Base-by-base conservation (phyloP, 2,113 vertebrate species). In the Leuciscus idus region DNA sequence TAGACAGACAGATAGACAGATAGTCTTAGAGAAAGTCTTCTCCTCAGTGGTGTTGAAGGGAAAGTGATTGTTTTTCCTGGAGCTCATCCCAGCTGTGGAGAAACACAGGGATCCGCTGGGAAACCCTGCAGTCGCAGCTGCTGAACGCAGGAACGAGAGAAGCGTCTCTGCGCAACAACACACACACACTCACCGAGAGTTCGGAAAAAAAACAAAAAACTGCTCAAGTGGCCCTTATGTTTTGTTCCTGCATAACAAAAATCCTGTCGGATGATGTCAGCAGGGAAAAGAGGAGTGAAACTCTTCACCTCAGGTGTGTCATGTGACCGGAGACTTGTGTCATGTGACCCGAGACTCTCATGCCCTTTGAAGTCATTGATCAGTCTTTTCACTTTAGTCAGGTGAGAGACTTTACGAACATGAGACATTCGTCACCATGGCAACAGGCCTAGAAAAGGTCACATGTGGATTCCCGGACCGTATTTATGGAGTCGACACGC, bases 341-440 rank as follows among this genome's bases (percentile, higher is more conserved):
- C 50, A 52, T 52, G 50, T 52, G 50, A 52, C 50, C 15, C 13
- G 15, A 43, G 50, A 33, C 17, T 7, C 8, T 0, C 48, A 12
- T 50, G 6, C 7, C 19, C 30, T 78, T 13, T 79, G 55, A 17
- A 39, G 77, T 11, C n/a, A 77, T 4, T 55, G 46, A 77, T 10
- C 2, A 33, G 13, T 76, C 52, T 10, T 21, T 6, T 57, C 55
- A 57, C 55, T 23, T 79, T 12, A 43, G 36, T 28, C 79, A 66
- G 43, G 17, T 66, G 61, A 64, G 36, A 64, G 23, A 48, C 64
- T n/a, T 19, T 23, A 57, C 19, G 19, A 57, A 78, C 17, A 55
- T 17, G 6, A 55, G 59, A n/a, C 10, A 52, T 75, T 77, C 55
- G 13, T 74, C 85, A 64, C 90, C 88, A 89, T 86, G 85, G 90